Conservation (phyloP, 2,113 vertebrate species). For the Fregetta grallaria region DNA sequence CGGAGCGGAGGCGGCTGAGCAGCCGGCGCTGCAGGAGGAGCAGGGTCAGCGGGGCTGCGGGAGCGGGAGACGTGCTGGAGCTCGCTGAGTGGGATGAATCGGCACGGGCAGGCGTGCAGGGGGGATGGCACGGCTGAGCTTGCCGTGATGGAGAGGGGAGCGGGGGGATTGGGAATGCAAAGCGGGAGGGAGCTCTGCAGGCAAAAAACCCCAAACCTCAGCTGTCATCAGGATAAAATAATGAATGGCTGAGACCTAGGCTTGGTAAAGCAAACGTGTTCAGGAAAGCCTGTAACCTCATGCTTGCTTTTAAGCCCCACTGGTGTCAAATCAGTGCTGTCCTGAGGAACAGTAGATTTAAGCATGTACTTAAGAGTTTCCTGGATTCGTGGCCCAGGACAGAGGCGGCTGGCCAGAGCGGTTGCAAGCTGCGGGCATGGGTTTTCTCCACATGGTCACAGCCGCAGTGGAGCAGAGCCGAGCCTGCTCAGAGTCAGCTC, state of each 20-base stretch:
- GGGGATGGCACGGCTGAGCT: fast-evolving
- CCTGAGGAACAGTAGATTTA: not conserved
- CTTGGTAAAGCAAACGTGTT: not conserved
- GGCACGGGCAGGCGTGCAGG: not conserved
- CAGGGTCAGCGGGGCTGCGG: not conserved
- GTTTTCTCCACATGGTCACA: not conserved
- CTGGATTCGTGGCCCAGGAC: not conserved
- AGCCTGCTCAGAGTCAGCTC: constrained; percentile 15
- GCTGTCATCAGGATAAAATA: constrained; percentile 31
- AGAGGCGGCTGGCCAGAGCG: not conserved
- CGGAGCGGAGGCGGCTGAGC: fast-evolving
- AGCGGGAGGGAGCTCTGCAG: not conserved
- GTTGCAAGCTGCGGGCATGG: not conserved
- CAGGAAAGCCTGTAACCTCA: constrained; percentile 33
- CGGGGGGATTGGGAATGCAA: not conserved
- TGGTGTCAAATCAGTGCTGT: not conserved
- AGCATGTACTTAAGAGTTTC: not conserved
- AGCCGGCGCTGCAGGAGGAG: fast-evolving
- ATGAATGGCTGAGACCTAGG: not conserved
- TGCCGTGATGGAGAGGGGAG: not conserved
- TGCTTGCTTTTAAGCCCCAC: not conserved
- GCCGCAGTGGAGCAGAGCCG: not conserved
- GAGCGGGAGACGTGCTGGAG: not conserved
- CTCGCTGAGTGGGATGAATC: fast-evolving
- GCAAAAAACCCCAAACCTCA: constrained; percentile 48